Evolutionary conservation across 1,140 invertebrate species (phyloP), one percentile per base, ranked within the genome.

Genomic region (Chionoecetes opilio): DNA sequence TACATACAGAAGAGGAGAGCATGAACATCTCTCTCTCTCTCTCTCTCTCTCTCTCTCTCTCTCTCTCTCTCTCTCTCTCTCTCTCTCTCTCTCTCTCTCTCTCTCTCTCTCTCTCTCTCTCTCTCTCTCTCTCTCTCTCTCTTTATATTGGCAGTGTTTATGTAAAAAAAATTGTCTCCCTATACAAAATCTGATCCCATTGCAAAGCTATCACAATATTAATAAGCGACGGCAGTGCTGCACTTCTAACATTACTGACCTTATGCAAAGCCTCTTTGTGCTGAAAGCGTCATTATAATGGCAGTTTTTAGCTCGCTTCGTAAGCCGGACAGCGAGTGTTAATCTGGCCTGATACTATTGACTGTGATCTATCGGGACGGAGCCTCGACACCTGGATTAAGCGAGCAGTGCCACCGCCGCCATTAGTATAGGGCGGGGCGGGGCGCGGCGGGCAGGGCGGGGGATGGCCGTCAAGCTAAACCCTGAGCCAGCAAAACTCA

Each of bases 251-350:
- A 75, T 75, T 75, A 75, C 63, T 75, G 26, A 53, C 46, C 34
- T 90, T 90, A 90, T 53, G 53, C 88, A 90, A 90, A 90, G 88
- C 38, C n/a, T 90, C 88, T 90, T 38, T 38, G n/a, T 31, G 26
- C 88, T 90, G 38, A 90, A 41, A 53, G 29, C 38, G 53, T n/a
- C 38, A 53, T 90, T 90, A 53, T 90, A 38, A 37, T 38, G 63
- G 63, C 63, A 11, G 63, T 75, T 75, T 75, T 75, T 75, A 75
- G 63, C 63, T 75, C 63, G n/a, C 21, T 26, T 6, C 63, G 21
- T 75, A 75, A 75, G 63, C 63, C 63, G 63, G 63, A 75, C 63
- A 75, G 63, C 63, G 63, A 75, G 63, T 75, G 63, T 75, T 75
- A 75, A 75, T 75, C 63, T 75, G 63, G 63, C 21, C 63, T 75